Evolutionary conservation across 2,113 vertebrate genomes (phyloP), one percentile per base, ranked within the genome.

Genomic region (Alethe castanea): DNA sequence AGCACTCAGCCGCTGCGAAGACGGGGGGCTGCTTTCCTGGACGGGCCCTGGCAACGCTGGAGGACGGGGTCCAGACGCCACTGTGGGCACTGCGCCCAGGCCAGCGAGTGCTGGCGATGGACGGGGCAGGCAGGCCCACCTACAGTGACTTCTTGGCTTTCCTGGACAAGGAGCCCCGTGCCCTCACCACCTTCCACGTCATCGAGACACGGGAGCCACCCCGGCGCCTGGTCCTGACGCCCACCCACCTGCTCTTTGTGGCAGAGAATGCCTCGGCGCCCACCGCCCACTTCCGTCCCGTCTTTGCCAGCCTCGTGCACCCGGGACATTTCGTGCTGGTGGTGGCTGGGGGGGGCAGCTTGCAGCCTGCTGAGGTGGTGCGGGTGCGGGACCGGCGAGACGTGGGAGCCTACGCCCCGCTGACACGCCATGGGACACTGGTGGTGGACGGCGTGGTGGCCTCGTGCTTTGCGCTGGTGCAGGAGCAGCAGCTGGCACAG

Each of bases 1-100:
- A 99, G 88, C 99, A 99, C 94, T 99, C 99, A 0, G 99, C 99
- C 2, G 99, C 99, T 18, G 99, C 99, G 31, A 99, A 99, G 98
- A 99, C 99, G 0, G 99, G 99, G 0, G 99, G 99, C 85, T 99
- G 99, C 97, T 99, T 99, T 92, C 98, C 99, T 0, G 99, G 98
- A 14, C 92, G 97, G 72, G 98, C 99, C 2, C 96, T 97, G 94
- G 98, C 99, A 12, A 97, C 94, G 26, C 94, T 99, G 61, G 98
- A 99, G 88, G 96, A 97, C 0, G 99, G 99, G 40, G 97, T 88
- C 24, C 97, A 91, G 28, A 99, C 95, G 35, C 97, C 96, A 4
- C 96, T 99, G 97, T 98, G 97, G 45, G 98, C 99, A 1, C 98
- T 99, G 86, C 98, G 87, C 65, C 99, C 98, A 0, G 99, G 99